Evolutionary conservation across 64 coral and sea anemone genomes (phyloP).

Genomic region (Stylophora pistillata): DNA sequence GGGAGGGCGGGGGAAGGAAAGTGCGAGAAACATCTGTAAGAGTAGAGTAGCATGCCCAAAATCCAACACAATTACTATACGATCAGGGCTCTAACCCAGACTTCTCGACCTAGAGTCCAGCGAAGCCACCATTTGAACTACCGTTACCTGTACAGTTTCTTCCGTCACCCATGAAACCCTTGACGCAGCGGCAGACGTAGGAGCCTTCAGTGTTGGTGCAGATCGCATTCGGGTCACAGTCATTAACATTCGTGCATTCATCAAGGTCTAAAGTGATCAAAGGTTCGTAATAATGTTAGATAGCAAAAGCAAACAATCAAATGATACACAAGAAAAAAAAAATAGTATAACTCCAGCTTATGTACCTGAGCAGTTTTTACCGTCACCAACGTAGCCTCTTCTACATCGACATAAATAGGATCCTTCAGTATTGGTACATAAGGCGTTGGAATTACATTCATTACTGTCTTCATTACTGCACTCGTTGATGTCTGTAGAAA

Average conservation of each 20-base stretch:
- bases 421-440: conserved; percentile 68
- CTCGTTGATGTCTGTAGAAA: conserved; percentile 46
- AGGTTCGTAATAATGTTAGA: not conserved
- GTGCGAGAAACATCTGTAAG: too few species aligned
- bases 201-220: not conserved
- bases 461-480: conserved; percentile 2
- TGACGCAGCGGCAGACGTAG: not conserved
- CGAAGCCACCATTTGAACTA: too few species aligned
- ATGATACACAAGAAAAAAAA: not conserved
- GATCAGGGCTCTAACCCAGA: too few species aligned
- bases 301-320: not conserved
- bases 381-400: conserved; percentile 66
- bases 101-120: too few species aligned
- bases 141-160: not conserved
- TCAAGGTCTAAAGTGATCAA: not conserved
- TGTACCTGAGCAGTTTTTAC: conserved; percentile 55
- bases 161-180: not conserved
- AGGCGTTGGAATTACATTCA: conserved; percentile 49
- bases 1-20: too few species aligned
- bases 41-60: too few species aligned
- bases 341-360: not conserved
- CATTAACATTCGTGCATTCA: not conserved
- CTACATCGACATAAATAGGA: conserved; percentile 69
- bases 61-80: too few species aligned
- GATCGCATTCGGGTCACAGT: not conserved